Conservation (phyloP, 2,888 invertebrate species). For the Selenia dentaria region DNA sequence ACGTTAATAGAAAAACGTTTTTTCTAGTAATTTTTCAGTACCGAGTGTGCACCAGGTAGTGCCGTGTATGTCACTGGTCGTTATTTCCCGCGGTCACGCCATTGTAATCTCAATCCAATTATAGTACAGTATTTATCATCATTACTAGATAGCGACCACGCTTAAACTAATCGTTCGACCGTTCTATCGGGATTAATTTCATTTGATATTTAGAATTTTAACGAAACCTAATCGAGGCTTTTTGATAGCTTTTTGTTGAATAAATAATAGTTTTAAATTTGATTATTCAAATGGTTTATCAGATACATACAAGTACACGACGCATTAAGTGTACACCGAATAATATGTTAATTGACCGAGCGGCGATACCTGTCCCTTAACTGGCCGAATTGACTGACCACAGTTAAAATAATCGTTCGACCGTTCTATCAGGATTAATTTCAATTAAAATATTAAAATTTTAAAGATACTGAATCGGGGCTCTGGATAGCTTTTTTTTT, state of each 20-base stretch:
- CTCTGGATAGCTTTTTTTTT: too few relatives aligned
- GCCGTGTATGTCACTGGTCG: constrained; percentile 13
- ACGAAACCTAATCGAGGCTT: background rate
- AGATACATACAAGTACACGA: too few relatives aligned
- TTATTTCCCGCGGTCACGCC: constrained; percentile 40
- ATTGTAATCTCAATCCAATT: constrained; percentile 31
- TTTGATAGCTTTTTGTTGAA: too few relatives aligned
- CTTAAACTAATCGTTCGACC: constrained; percentile 9
- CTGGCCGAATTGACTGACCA: too few relatives aligned
- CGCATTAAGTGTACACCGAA: too few relatives aligned
- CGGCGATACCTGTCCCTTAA: too few relatives aligned
- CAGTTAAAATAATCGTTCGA: constrained; percentile 10
- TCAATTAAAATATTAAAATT: background rate
- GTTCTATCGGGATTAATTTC: constrained; percentile 13
- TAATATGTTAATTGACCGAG: too few relatives aligned
- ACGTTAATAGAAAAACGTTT: background rate
- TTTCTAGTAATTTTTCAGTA: background rate
- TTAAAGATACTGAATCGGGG: background rate
- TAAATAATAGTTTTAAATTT: too few relatives aligned
- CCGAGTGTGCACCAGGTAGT: constrained; percentile 3
- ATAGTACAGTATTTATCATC: constrained; percentile 4
- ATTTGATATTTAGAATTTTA: background rate
- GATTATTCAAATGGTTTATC: too few relatives aligned
- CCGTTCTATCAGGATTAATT: constrained; percentile 11
- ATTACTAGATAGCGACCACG: constrained; percentile 20